Evolutionary conservation across 2,888 invertebrate species (phyloP).

Genomic region (Fragum whitleyi): DNA sequence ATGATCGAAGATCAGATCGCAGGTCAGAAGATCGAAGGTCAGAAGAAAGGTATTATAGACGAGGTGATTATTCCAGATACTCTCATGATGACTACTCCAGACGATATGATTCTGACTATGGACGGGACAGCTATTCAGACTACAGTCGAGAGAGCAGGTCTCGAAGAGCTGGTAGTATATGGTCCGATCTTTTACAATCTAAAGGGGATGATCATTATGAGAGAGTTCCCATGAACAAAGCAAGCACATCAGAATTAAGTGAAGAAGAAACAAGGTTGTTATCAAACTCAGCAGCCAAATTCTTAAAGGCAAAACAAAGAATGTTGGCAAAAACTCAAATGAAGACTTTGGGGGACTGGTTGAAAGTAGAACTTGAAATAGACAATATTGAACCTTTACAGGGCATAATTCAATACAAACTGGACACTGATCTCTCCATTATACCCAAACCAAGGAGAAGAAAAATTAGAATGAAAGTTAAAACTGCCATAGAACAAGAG

Average conservation of each 20-base stretch:
- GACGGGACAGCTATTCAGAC: not conserved
- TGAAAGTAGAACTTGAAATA: slow-evolving; percentile 61
- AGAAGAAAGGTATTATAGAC: not conserved
- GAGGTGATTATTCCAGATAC: not conserved
- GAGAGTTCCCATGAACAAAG: slow-evolving; percentile 17
- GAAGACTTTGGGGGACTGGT: slow-evolving; percentile 63
- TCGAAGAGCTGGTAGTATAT: slow-evolving; percentile 39
- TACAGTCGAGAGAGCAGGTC: not conserved
- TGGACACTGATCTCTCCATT: slow-evolving; percentile 53
- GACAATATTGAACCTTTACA: slow-evolving; percentile 58
- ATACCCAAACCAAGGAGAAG: slow-evolving; percentile 54
- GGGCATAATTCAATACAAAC: slow-evolving; percentile 53
- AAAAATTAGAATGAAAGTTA: slow-evolving; percentile 58
- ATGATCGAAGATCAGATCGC: not conserved
- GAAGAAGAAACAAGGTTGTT: slow-evolving; percentile 43
- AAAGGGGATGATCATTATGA: slow-evolving; percentile 25
- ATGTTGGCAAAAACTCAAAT: slow-evolving; percentile 45
- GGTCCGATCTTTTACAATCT: slow-evolving; percentile 53
- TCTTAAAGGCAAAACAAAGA: slow-evolving; percentile 54
- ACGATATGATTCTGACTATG: not conserved
- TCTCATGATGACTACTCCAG: slow-evolving; percentile 1
- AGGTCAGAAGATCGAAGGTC: not conserved
- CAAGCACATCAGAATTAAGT: not conserved
- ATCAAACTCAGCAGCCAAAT: slow-evolving; percentile 56
- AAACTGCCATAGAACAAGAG: slow-evolving; percentile 51